Conservation (phyloP, 1,140 invertebrate genomes). For the Diorhabda carinulata region DNA sequence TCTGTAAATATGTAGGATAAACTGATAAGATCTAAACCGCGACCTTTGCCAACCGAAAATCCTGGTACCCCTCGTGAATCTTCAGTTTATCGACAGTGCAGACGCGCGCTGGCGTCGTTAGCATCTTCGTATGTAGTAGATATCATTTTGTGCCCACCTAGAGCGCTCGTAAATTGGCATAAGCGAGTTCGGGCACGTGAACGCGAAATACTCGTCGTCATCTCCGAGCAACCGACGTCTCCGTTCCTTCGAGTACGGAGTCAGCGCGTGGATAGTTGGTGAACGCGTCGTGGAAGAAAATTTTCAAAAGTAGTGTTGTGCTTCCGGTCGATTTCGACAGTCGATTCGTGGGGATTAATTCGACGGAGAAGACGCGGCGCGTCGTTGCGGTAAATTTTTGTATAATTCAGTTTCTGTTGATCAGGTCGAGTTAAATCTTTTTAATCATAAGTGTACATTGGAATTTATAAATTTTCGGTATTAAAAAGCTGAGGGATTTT, state of each 20-base stretch:
- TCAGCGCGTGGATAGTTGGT: not conserved
- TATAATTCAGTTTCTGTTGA: too few relatives aligned
- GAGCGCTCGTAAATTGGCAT: not conserved
- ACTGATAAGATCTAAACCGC: not conserved
- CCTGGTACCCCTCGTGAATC: not conserved
- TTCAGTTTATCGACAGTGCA: not conserved
- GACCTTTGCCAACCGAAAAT: not conserved
- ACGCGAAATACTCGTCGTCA: not conserved
- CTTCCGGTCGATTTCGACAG: not conserved
- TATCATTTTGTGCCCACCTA: not conserved
- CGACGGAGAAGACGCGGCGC: too few relatives aligned
- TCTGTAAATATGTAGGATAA: too few relatives aligned
- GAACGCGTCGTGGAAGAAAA: not conserved
- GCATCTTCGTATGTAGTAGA: not conserved
- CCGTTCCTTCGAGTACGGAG: not conserved
- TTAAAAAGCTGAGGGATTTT: too few relatives aligned
- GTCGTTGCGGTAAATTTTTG: too few relatives aligned
- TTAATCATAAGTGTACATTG: too few relatives aligned
- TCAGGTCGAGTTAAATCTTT: too few relatives aligned
- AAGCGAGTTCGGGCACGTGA: slow-evolving; percentile 1
- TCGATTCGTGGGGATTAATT: not conserved
- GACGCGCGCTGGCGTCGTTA: not conserved
- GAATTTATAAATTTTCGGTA: too few relatives aligned
- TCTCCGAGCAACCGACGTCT: not conserved
- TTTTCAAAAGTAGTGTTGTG: not conserved